Evolutionary conservation across 2,797 vertebrate species (phyloP), one percentile per base, ranked within the genome.

Genomic region (Chaetophractus vellerosus): DNA sequence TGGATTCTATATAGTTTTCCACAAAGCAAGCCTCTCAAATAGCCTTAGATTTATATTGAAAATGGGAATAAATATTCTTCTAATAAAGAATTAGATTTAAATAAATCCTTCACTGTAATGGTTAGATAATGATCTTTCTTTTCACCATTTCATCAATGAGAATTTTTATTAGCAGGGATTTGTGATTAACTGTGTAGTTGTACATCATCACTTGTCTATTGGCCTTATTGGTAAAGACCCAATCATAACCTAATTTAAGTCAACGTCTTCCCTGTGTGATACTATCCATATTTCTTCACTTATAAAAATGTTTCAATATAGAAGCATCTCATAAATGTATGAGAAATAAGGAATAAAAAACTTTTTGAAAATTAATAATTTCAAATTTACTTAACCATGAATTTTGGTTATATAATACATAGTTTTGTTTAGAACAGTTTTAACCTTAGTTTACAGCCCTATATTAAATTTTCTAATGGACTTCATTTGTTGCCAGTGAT

Each of bases 1-100:
- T 80, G 9, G 24, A 48, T 31, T 71, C 0, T 61, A 16, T 57
- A 33, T 76, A 28, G 4, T 55, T 55, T 93, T 93, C 33, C 26
- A 93, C 21, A 81, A 74, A 81, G 2, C 28, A 66, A 90, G 4
- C 9, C 5, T 85, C 9, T 75, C 50, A 45, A 19, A 0, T 26
- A 10, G 28, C 2, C 7, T 91, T 72, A 23, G 16, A 94, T 92
- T 83, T 68, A 82, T 78, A 50, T 41, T 82, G n/a, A 28, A 72
- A 86, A 4, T 85, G 6, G 82, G 12, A 74, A 68, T 23, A 23
- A 66, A 50, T 57, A 72, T 66, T 63, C 12, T 45, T 91, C 18
- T 41, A 50, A 81, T n/a, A 66, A 68, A 91, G 21, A 83, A 90
- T 69, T 5, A 93, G 78, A 48, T 38, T 50, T 45, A 85, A 79